A percentile compares a stretch with the other conserved stretches of the same genome.
These are phyloP conservation scores for Oriolus oriolus DNA, from an alignment of 2,113 vertebrate genomes.

Conservation along the genomic window DNA sequence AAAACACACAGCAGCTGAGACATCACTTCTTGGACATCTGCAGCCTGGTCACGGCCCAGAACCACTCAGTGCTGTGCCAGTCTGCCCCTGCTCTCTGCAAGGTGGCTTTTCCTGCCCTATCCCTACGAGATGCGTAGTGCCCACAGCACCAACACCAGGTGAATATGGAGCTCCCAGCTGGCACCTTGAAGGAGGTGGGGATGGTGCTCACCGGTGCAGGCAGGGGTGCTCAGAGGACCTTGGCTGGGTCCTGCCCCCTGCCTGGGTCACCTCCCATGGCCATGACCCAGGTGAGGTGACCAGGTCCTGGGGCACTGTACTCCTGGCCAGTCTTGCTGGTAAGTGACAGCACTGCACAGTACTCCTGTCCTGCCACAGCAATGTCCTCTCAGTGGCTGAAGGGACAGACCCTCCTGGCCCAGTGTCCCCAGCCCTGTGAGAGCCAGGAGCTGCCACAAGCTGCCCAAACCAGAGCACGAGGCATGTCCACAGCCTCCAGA, in stretches of 20 bases:
- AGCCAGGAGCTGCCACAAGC: background rate
- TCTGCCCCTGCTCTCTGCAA: background rate
- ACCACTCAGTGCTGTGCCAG: background rate
- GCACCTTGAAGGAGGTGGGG: conserved; percentile 55
- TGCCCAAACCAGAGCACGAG: background rate
- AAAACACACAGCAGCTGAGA: background rate
- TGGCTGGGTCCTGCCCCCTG: background rate
- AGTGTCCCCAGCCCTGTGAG: fast-evolving
- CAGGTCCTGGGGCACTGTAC: background rate
- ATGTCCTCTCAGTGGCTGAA: background rate
- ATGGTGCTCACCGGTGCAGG: background rate
- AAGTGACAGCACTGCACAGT: background rate
- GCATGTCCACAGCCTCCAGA: background rate
- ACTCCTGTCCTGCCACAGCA: background rate
- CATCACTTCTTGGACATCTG: background rate
- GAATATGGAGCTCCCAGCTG: conserved; percentile 61
- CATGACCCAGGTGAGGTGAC: conserved; percentile 65
- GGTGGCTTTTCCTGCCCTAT: conserved; percentile 76
- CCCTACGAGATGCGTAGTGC: conserved; percentile 50
- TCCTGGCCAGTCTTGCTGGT: conserved; percentile 71
- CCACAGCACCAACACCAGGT: background rate
- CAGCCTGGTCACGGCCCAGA: fast-evolving
- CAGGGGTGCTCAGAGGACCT: background rate
- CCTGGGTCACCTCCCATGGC: conserved; percentile 67
- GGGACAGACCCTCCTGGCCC: background rate